A percentile compares a stretch with the other conserved stretches of the same genome.
Conservation (phyloP, 1,140 invertebrate genomes). For the Magallana angulata region DNA sequence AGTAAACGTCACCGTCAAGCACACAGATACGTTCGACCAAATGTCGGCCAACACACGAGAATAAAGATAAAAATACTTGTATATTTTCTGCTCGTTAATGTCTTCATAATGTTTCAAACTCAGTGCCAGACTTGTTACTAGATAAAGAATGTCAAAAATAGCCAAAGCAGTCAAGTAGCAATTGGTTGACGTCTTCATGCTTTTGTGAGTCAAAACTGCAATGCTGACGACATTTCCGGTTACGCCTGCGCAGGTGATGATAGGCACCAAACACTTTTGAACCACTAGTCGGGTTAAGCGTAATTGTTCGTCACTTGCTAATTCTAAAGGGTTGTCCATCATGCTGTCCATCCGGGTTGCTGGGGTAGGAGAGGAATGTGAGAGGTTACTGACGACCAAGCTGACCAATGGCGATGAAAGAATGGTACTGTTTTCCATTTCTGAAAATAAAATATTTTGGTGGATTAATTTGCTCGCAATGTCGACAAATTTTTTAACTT, state of each 20-base stretch:
- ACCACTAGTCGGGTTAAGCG: slow-evolving; percentile 57
- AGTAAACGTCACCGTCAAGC: slow-evolving; percentile 88
- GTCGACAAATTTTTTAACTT: not conserved
- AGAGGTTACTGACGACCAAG: not conserved
- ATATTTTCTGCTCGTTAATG: slow-evolving; percentile 74
- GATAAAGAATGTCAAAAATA: slow-evolving; percentile 86
- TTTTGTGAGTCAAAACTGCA: slow-evolving; percentile 85
- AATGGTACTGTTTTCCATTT: not conserved
- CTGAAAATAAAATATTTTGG: not conserved
- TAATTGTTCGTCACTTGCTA: not conserved
- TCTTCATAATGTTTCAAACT: slow-evolving; percentile 86
- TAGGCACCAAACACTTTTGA: slow-evolving; percentile 64
- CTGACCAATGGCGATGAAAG: not conserved
- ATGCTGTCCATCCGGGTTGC: not conserved
- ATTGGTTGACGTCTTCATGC: slow-evolving; percentile 88
- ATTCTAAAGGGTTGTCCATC: not conserved
- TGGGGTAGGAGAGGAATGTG: not conserved
- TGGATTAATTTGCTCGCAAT: not conserved
- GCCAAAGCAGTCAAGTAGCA: slow-evolving; percentile 87
- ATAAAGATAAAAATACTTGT: slow-evolving; percentile 76
- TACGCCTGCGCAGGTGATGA: slow-evolving; percentile 67
- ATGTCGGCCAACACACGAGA: slow-evolving; percentile 84
- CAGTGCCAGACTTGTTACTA: slow-evolving; percentile 86
- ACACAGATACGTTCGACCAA: slow-evolving; percentile 85
- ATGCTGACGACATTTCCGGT: slow-evolving; percentile 72